These are phyloP conservation scores for Sinella curviseta DNA, from an alignment of 1,140 invertebrate species.

Conservation along the genomic window DNA sequence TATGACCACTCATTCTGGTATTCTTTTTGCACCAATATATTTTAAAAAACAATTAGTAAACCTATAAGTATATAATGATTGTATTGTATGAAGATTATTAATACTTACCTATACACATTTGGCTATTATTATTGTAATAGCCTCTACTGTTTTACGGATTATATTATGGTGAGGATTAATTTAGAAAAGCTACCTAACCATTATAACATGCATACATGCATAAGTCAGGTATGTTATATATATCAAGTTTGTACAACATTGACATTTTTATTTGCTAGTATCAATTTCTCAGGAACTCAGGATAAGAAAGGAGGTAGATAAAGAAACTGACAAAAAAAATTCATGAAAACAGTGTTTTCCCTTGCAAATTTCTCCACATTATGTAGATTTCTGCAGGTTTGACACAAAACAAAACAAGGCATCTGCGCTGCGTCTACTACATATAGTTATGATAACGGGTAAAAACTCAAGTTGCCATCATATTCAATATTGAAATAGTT, in stretches of 20 bases:
- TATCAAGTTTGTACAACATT: constrained; percentile 19
- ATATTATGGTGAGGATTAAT: no score
- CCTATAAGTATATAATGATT: neutral
- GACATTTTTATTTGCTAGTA: constrained; percentile 15
- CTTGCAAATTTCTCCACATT: no score
- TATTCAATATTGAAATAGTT: neutral
- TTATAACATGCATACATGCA: neutral
- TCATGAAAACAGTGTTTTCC: no score
- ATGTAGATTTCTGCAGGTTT: no score
- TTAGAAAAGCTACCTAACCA: neutral
- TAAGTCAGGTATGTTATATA: neutral
- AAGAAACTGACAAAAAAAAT: neutral
- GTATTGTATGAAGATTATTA: neutral
- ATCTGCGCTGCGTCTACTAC: neutral
- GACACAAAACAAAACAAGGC: no score
- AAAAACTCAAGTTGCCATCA: constrained; percentile 27
- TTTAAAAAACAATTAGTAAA: no score
- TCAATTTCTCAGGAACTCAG: constrained; percentile 6
- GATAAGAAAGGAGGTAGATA: neutral
- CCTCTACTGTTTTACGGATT: no score
- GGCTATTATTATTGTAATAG: no score
- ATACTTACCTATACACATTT: no score
- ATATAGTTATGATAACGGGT: neutral
- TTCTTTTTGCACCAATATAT: neutral
- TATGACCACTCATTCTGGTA: no score